Percentiles rank a stretch among this genome's conserved stretches.
phyloP scores from a whole-genome alignment of 2,113 vertebrate genomes.

The Cervus canadensis region DNA sequence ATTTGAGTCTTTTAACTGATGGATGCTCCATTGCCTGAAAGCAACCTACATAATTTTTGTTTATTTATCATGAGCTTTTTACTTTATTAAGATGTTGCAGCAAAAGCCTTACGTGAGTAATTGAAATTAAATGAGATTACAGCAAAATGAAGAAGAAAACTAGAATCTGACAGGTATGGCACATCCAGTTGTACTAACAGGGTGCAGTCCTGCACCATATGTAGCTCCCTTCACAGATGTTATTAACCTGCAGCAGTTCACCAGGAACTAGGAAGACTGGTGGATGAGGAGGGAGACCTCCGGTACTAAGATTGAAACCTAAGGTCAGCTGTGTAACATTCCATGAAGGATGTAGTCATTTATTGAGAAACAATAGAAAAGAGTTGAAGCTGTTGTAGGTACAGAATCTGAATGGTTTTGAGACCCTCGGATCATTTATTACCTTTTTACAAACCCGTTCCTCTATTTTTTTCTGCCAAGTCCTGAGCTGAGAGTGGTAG shows the following conservation, averaged over 20 bases:
- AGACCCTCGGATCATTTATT: not conserved
- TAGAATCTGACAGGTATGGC: conserved; percentile 82
- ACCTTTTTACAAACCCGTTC: conserved; percentile 22
- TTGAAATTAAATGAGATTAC: conserved; percentile 84
- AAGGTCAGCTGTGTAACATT: conserved; percentile 78
- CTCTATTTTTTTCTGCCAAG: conserved; percentile 39
- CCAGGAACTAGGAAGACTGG: conserved; percentile 10
- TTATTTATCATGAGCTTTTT: conserved; percentile 84
- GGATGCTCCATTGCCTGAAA: conserved; percentile 76
- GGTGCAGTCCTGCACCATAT: conserved; percentile 54
- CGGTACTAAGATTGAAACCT: conserved; percentile 39
- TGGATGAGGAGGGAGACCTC: conserved; percentile 17
- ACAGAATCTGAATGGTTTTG: not conserved
- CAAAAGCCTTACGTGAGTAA: conserved; percentile 82
- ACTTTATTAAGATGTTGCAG: conserved; percentile 84
- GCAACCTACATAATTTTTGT: conserved; percentile 79
- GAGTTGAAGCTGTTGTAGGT: conserved; percentile 36
- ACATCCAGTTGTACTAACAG: conserved; percentile 80
- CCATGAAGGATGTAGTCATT: conserved; percentile 69
- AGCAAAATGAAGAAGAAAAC: conserved; percentile 82
- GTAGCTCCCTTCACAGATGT: conserved; percentile 49
- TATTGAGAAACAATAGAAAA: conserved; percentile 26
- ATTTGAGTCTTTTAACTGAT: conserved; percentile 78
- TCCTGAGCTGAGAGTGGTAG: not conserved
- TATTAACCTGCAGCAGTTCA: conserved; percentile 63